Evolutionary conservation across 2,888 invertebrate genomes (phyloP).

Genomic region (Eupithecia tripunctaria): DNA sequence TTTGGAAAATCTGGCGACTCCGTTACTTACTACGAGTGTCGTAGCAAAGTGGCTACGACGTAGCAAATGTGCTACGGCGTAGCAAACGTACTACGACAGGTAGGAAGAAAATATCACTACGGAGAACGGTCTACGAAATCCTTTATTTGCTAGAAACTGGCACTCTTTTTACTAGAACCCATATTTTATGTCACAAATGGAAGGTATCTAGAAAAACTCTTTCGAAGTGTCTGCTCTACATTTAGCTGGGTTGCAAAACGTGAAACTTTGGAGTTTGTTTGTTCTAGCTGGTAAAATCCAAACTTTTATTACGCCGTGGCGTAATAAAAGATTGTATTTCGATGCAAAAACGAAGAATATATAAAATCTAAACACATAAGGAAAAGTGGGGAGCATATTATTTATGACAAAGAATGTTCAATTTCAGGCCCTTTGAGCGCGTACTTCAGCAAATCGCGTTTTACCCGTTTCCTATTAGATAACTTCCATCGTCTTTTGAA

Average conservation of each 20-base stretch:
- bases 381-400: background rate
- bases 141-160: conserved; percentile 19
- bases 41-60: background rate
- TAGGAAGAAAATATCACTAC: conserved; percentile 8
- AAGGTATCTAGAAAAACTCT: conserved; percentile 4
- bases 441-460: background rate
- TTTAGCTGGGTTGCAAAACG: conserved; percentile 2
- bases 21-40: background rate
- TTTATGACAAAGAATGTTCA: conserved; percentile 2
- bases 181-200: conserved; percentile 18
- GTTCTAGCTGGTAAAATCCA: background rate
- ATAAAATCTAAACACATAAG: background rate
- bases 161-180: conserved; percentile 6
- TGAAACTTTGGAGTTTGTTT: background rate
- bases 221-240: conserved; percentile 9
- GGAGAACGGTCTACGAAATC: conserved; percentile 7
- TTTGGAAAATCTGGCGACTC: background rate
- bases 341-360: background rate
- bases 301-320: background rate
- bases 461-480: background rate
- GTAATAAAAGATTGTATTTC: background rate
- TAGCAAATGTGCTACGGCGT: conserved; percentile 1
- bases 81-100: background rate
- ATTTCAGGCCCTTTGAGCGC: background rate
- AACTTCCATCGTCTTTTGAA: background rate